phyloP scores from a whole-genome alignment of 2,888 invertebrate species.

The Drosophila antonietae region DNA sequence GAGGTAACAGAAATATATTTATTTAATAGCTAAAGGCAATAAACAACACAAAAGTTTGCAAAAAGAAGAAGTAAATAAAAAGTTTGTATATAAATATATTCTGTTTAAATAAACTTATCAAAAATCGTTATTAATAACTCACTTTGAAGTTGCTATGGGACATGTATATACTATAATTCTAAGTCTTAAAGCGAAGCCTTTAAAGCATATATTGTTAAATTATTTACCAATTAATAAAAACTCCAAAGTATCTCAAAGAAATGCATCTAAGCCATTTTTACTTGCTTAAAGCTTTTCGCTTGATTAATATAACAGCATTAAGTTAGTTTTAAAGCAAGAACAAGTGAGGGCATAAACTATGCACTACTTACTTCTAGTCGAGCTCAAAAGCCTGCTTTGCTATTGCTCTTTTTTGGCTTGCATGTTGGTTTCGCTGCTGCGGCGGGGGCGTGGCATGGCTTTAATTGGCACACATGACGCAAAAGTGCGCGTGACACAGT shows the following conservation, averaged over 20 bases:
- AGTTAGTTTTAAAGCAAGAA: not conserved
- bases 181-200: too few relatives aligned
- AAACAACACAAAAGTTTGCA: too few relatives aligned
- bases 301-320: not conserved
- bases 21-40: too few relatives aligned
- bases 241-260: not conserved
- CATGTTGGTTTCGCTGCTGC: conserved; percentile 7
- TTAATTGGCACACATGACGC: conserved; percentile 79
- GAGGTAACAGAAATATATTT: too few relatives aligned
- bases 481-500: conserved; percentile 69
- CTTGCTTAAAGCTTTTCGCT: not conserved
- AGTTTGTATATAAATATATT: too few relatives aligned
- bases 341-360: conserved; percentile 5
- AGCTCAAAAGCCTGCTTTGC: not conserved
- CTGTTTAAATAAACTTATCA: too few relatives aligned
- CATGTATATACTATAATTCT: too few relatives aligned
- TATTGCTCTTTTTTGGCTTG: conserved; percentile 16
- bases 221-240: not conserved
- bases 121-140: too few relatives aligned
- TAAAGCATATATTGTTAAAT: too few relatives aligned
- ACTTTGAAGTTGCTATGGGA: too few relatives aligned
- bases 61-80: too few relatives aligned
- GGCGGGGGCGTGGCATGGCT: conserved; percentile 54
- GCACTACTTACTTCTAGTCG: conserved; percentile 11
- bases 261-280: too few relatives aligned